These are phyloP conservation scores for Cylindroiulus punctatus DNA, from an alignment of 2,888 invertebrate species.

Conservation along the genomic window DNA sequence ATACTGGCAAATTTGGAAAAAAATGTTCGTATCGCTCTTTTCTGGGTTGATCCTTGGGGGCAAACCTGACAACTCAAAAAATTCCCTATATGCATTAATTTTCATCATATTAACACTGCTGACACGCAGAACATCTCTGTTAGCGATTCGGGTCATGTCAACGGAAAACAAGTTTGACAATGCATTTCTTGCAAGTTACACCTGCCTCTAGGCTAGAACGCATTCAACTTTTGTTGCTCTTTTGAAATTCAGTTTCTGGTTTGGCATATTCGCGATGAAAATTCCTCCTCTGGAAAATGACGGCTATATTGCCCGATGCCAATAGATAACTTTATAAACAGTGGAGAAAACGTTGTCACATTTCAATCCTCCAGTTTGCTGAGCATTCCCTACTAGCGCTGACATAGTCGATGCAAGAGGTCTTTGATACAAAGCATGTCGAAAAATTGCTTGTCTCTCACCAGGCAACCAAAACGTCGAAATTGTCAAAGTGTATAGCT, in stretches of 20 bases:
- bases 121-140: too few species aligned
- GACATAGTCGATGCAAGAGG: slow-evolving; percentile 6
- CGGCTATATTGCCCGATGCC: neutral
- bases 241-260: neutral
- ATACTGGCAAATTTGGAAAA: too few species aligned
- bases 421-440: slow-evolving; percentile 26
- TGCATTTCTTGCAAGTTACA: neutral
- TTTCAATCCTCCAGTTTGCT: neutral
- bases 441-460: slow-evolving; percentile 37
- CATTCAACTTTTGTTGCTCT: neutral
- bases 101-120: too few species aligned
- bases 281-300: neutral
- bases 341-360: neutral
- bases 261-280: neutral
- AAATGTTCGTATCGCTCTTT: too few species aligned
- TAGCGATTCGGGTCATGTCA: neutral
- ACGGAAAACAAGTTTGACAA: neutral
- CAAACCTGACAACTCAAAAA: too few species aligned
- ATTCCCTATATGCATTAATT: too few species aligned
- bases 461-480: slow-evolving; percentile 20
- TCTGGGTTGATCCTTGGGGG: too few species aligned
- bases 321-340: slow-evolving; percentile 38
- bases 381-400: slow-evolving; percentile 10
- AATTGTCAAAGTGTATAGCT: slow-evolving; percentile 12
- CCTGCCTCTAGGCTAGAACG: neutral